Conservation (phyloP, 1,140 invertebrate species). For the Bicyclus anynana region DNA sequence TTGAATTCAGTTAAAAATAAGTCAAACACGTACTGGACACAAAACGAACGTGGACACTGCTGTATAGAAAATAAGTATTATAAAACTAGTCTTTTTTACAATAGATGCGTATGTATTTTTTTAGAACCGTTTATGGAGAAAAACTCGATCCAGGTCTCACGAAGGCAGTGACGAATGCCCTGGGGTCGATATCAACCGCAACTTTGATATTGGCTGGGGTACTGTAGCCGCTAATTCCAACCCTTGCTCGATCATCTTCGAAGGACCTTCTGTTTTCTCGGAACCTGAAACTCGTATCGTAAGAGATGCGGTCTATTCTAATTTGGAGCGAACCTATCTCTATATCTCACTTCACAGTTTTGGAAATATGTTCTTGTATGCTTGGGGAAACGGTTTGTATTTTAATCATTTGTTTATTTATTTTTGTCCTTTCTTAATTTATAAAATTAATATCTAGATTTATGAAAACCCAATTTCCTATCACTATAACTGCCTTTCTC, state of each 20-base stretch:
- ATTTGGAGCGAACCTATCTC: constrained; percentile 77
- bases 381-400: constrained; percentile 82
- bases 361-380: constrained; percentile 83
- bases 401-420: background rate
- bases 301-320: constrained; percentile 66
- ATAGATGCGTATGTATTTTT: constrained; percentile 12
- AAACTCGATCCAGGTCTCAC: constrained; percentile 64
- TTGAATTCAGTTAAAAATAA: too few species aligned
- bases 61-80: too few species aligned
- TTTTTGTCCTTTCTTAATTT: too few species aligned
- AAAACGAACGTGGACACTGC: too few species aligned
- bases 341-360: constrained; percentile 86
- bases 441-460: too few species aligned
- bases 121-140: constrained; percentile 77
- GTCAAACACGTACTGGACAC: too few species aligned
- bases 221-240: constrained; percentile 74
- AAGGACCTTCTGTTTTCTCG: constrained; percentile 83
- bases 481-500: too few species aligned
- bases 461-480: too few species aligned
- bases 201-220: constrained; percentile 78
- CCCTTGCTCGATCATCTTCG: constrained; percentile 85
- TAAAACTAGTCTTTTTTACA: too few species aligned
- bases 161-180: constrained; percentile 47
- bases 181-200: constrained; percentile 79
- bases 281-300: constrained; percentile 82